Base-by-base conservation (phyloP, 2,113 vertebrate species). In the Heptranchias perlo region DNA sequence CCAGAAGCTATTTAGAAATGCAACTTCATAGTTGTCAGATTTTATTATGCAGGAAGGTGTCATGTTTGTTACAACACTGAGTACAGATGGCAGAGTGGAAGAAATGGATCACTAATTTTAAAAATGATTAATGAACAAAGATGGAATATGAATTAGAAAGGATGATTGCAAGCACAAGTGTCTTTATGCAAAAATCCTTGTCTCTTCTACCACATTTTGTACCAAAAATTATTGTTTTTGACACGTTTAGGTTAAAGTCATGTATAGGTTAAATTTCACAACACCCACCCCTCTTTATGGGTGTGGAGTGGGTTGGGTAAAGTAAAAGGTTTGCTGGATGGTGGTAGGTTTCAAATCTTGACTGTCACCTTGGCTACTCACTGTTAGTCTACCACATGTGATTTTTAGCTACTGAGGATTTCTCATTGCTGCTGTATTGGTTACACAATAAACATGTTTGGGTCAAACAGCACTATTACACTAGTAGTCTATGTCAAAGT, bases 81-180 rank as follows among this genome's bases (percentile, higher is more conserved):
- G 99, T 99, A 99, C 99, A 99, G 99, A 99, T 99, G 99, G 99
- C 99, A 99, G 99, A 99, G 99, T 99, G 99, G 99, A 99, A 99
- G 99, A 99, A 99, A 99, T 99, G 99, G 99, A 99, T 99, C 99
- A 99, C 99, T 99, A 99, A 99, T 99, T 99, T 99, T 99, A 99
- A 99, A 99, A 99, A 99, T 99, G 99, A 99, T 99, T 99, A 99
- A 99, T 99, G 99, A 99, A 99, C 99, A 99, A 99, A 99, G 99
- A 99, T 99, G 99, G 99, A 99, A 99, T 99, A 99, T 99, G 99
- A 99, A 99, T 99, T 99, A 99, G 99, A 99, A 99, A 98, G 99
- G 99, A 99, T 99, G 98, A 99, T 99, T 97, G 98, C 98, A 99
- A 98, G 98, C 99, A 98, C 98, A 98, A 99, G 99, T 99, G 99